Evolutionary conservation across 2,888 invertebrate genomes (phyloP), one percentile per base, ranked within the genome.

Genomic region (Eristalis tenax): DNA sequence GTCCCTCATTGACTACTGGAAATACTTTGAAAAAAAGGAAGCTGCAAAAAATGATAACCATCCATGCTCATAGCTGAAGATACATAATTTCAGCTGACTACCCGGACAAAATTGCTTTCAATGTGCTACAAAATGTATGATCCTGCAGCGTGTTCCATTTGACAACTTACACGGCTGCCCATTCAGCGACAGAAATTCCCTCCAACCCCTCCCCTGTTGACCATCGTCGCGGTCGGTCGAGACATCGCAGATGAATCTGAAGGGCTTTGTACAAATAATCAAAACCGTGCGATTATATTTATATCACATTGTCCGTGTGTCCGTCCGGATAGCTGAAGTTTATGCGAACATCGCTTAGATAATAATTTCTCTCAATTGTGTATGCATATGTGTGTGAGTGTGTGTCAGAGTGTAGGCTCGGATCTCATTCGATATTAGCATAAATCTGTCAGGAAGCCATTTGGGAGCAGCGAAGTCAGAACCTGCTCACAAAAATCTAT

Each of bases 101-200:
- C 69, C 40, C 40, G 5, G 69, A 57, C 64, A 64, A 79, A 83
- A 79, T 66, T 76, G 66, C 80, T 70, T 84, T 76, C 88, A 79
- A 83, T 80, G 83, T 74, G 80, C 79, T 50, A 84, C 89, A 88
- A 88, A 82, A 88, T 76, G 80, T 83, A 85, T 86, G 85, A 83
- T 75, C 77, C 77, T 85, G 86, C 86, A 81, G 78, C 84, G 68
- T 87, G 89, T 89, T 88, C 75, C 84, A 79, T 88, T 89, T 89
- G 89, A 89, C 89, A 89, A 83, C 77, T 82, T 88, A 89, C 89
- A 89, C 57, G 88, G 76, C 87, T 78, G 86, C 86, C 89, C 86
- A 87, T 89, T 88, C 83, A 78, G 59, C 83, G 43, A 61, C 59
- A 64, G 28, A 56, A 82, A 73, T 68, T 69, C 64, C 61, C 57